Evolutionary conservation across 2,797 vertebrate species (phyloP).

Genomic region (Hipposideros larvatus): DNA sequence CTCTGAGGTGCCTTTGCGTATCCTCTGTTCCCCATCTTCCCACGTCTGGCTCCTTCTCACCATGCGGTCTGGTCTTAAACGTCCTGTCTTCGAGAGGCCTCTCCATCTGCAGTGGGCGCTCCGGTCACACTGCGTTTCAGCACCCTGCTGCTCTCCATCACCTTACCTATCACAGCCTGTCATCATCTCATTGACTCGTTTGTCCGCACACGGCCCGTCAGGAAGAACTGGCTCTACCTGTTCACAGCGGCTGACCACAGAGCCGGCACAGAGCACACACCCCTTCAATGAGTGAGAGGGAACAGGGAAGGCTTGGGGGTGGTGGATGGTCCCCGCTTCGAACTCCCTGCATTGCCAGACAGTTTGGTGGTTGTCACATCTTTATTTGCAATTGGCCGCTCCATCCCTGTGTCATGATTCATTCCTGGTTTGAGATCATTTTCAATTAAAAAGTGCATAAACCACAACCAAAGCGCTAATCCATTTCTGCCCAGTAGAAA

Average conservation of each 20-base stretch:
- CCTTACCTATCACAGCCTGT: background rate
- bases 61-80: background rate
- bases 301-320: background rate
- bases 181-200: background rate
- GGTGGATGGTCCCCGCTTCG: background rate
- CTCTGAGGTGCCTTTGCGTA: background rate
- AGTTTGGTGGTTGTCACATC: background rate
- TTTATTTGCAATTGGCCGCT: background rate
- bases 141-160: background rate
- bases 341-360: background rate
- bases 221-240: background rate
- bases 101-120: background rate
- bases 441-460: conserved; percentile 65
- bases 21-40: background rate
- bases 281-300: too few relatives aligned
- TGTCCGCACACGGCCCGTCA: fast-evolving
- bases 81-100: background rate
- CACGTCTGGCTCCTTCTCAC: background rate
- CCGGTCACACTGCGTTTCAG: background rate
- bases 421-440: conserved; percentile 22
- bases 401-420: background rate
- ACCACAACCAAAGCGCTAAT: background rate
- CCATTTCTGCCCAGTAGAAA: conserved; percentile 48
- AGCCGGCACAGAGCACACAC: background rate
- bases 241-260: background rate